phyloP scores from a whole-genome alignment of 2,113 vertebrate genomes.

The Nettapus auritus region DNA sequence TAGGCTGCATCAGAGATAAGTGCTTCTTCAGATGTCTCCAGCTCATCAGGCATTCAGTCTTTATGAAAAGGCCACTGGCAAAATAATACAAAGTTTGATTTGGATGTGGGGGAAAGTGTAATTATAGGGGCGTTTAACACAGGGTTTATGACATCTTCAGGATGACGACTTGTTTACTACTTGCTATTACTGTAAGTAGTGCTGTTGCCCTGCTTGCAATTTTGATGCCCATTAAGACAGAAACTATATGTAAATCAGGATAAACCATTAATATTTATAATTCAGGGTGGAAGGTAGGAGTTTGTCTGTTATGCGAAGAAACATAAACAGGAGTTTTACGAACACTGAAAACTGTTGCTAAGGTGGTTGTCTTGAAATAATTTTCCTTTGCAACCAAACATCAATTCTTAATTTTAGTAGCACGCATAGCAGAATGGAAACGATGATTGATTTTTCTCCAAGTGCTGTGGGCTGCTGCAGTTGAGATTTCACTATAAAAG shows the following conservation, averaged over 20 bases:
- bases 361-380: conserved; percentile 65
- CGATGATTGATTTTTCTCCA: conserved; percentile 74
- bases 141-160: conserved; percentile 23
- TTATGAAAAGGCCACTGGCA: conserved; percentile 8
- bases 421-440: conserved; percentile 63
- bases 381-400: conserved; percentile 64
- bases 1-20: not conserved
- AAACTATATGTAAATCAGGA: conserved; percentile 72
- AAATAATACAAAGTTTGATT: not conserved
- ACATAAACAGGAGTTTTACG: conserved; percentile 45
- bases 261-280: conserved; percentile 64
- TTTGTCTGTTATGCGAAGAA: conserved; percentile 40
- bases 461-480: conserved; percentile 65
- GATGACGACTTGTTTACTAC: conserved; percentile 39
- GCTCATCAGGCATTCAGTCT: not conserved
- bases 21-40: not conserved
- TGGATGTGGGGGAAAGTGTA: conserved; percentile 1
- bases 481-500: conserved; percentile 70
- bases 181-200: conserved; percentile 50
- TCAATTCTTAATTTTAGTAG: conserved; percentile 76
- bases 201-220: conserved; percentile 62
- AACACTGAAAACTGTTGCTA: conserved; percentile 55
- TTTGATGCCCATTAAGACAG: conserved; percentile 61
- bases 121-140: not conserved
- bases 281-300: conserved; percentile 58